Percentiles rank a stretch among this genome's conserved stretches.
phyloP scores from a whole-genome alignment of 2,888 invertebrate genomes.

The Drosophila rubida region DNA sequence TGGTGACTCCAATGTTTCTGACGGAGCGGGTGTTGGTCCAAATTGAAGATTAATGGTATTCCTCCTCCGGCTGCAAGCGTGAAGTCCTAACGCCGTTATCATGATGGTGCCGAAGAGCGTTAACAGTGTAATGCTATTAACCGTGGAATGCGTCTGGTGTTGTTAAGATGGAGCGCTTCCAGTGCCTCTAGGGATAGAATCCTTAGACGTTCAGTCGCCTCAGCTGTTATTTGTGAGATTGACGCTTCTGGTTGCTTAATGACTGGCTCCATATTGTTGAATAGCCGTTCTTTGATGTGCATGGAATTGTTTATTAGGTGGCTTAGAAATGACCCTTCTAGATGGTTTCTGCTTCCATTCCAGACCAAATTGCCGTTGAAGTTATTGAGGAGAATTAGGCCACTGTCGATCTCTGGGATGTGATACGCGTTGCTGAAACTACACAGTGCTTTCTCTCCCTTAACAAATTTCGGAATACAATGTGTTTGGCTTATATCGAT shows the following conservation, averaged over 20 bases:
- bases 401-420: not conserved
- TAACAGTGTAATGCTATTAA: not conserved
- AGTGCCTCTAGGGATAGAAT: slow-evolving; percentile 6
- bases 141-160: not conserved
- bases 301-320: slow-evolving; percentile 4
- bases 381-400: slow-evolving; percentile 11
- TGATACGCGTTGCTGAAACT: slow-evolving; percentile 9
- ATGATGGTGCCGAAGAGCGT: not conserved
- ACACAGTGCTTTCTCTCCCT: slow-evolving; percentile 8
- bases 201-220: slow-evolving; percentile 2
- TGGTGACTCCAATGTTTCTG: not conserved
- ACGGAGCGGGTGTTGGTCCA: not conserved
- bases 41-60: not conserved
- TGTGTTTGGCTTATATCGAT: not conserved
- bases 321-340: slow-evolving; percentile 5
- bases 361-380: slow-evolving; percentile 4
- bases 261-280: slow-evolving; percentile 10
- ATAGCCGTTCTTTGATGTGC: not conserved
- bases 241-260: no score
- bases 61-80: not conserved
- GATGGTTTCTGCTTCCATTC: not conserved
- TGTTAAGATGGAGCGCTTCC: slow-evolving; percentile 5
- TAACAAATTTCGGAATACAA: slow-evolving; percentile 12
- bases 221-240: slow-evolving; percentile 10
- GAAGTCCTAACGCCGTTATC: not conserved